Base-by-base conservation (phyloP, 2,888 invertebrate genomes). In the Lasioglossum oenotherae region DNA sequence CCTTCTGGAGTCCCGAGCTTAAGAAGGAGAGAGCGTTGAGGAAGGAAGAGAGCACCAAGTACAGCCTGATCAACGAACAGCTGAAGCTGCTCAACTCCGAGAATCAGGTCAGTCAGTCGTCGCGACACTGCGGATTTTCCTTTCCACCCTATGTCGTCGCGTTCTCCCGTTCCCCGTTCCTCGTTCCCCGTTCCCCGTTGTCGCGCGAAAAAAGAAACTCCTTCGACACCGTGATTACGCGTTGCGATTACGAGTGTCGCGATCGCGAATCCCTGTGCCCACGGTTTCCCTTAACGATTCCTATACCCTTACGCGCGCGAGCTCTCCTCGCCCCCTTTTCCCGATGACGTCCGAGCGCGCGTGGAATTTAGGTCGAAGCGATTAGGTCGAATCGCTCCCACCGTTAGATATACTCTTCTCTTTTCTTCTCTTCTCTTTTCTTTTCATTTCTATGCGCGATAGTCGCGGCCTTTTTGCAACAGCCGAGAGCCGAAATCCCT, bases 1-100 rank as follows among this genome's bases (percentile, higher is more conserved):
- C 99, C 81, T 99, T 99, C 96, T 99, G 99, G 99, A 99, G 99
- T 95, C 99, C 99, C 35, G 99, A 99, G 96, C 96, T 99, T 95
- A 99, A 99, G 96, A 99, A 99, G 96, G 99, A 99, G 96, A 96
- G 99, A 89, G 98, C 99, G 78, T 95, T 99, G 92, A 96, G 99
- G 92, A 99, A 99, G 95, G 99, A 99, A 95, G 99, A 99, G 96
- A 98, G 98, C 95, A 98, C 99, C 94, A 99, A 99, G 96, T 99
- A 99, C 96, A 98, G 98, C 95, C 97, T 99, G 95, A 98, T 99
- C 95, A 99, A 98, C 95, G 99, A 99, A 96, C 99, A 99, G 96
- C 97, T 99, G 92, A 99, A 99, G 96, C 96, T 99, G 94, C 97
- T 99, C 95, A 99, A 99, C 96, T 98, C 98, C 93, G 99, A 99